phyloP scores from a whole-genome alignment of 2,888 invertebrate genomes.

The Volucella bombylans region DNA sequence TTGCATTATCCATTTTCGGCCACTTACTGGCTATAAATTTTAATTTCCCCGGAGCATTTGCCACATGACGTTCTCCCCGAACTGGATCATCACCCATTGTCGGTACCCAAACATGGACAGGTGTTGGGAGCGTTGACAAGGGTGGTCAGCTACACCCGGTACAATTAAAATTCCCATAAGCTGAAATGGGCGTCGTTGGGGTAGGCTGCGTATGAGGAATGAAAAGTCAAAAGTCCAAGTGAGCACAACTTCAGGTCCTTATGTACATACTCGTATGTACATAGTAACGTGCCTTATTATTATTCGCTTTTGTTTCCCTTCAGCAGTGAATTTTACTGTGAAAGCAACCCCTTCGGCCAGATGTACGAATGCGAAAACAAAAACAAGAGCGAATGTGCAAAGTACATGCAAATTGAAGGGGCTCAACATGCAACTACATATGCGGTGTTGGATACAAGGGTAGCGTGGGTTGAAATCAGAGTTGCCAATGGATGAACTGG shows the following conservation, averaged over 20 bases:
- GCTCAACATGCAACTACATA: neutral
- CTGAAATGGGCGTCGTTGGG: neutral
- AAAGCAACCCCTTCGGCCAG: conserved; percentile 38
- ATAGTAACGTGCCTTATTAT: conserved; percentile 44
- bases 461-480: neutral
- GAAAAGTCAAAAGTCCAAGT: conserved; percentile 31
- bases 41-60: conserved; percentile 62
- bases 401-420: too few species aligned
- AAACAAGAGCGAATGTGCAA: too few species aligned
- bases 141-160: conserved; percentile 15
- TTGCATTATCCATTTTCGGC: conserved; percentile 69
- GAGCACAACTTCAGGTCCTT: conserved; percentile 24
- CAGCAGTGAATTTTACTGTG: conserved; percentile 10
- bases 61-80: neutral
- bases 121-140: conserved; percentile 62
- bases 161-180: conserved; percentile 17
- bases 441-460: neutral
- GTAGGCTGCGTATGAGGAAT: neutral
- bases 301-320: conserved; percentile 57
- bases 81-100: neutral
- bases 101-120: conserved; percentile 18
- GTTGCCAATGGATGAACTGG: neutral
- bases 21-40: conserved; percentile 67
- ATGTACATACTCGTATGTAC: neutral
- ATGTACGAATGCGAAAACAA: conserved; percentile 28